These are phyloP conservation scores for Phalera bucephala DNA, from an alignment of 2,888 invertebrate genomes.

Conservation along the genomic window DNA sequence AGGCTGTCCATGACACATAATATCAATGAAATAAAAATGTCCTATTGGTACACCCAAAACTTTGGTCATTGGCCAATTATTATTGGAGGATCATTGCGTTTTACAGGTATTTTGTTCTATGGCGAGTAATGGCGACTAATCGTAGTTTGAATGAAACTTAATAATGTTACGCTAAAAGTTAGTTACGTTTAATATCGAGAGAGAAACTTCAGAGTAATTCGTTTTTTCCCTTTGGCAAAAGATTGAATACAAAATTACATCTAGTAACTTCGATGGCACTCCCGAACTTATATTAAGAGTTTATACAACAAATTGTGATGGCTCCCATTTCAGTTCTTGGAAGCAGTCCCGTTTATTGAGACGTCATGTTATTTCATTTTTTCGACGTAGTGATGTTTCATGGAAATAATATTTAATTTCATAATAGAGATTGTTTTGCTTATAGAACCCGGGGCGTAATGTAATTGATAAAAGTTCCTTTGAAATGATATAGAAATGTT, in stretches of 20 bases:
- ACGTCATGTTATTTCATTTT: conserved; percentile 14
- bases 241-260: background rate
- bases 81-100: no score
- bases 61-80: no score
- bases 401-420: conserved; percentile 29
- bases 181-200: no score
- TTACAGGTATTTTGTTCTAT: no score
- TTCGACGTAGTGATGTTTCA: conserved; percentile 6
- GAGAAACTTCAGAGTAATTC: background rate
- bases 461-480: conserved; percentile 25
- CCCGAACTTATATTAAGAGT: conserved; percentile 54
- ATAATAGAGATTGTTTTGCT: conserved; percentile 29
- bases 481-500: conserved; percentile 20
- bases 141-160: no score
- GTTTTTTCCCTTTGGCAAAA: background rate
- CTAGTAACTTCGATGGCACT: conserved; percentile 36
- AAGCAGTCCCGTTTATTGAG: conserved; percentile 36
- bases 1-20: no score
- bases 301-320: conserved; percentile 46
- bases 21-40: no score
- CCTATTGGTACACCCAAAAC: no score
- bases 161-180: no score
- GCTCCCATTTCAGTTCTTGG: conserved; percentile 27
- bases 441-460: conserved; percentile 17
- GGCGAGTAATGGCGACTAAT: no score